These are phyloP conservation scores for Bos javanicus DNA, from an alignment of 2,113 vertebrate genomes.

Conservation along the genomic window DNA sequence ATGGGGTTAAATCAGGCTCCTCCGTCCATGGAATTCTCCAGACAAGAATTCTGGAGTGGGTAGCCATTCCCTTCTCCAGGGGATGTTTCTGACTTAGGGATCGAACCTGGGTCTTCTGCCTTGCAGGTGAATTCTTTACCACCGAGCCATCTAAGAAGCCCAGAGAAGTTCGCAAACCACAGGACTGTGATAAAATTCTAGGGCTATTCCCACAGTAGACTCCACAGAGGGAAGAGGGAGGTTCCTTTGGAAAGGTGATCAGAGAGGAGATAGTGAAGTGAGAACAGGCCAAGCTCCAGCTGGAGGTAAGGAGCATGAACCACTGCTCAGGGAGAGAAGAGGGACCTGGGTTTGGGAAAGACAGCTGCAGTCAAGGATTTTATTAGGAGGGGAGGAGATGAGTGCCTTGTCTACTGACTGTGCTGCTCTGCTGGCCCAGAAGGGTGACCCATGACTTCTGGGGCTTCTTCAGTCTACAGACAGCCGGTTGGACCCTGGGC, in stretches of 20 bases:
- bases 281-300: not conserved
- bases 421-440: not conserved
- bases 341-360: not conserved
- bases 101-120: not conserved
- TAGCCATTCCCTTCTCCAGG: not conserved
- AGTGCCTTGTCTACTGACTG: fast-evolving
- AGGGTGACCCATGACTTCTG: not conserved
- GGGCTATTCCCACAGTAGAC: not conserved
- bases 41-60: not conserved
- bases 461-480: too few species aligned
- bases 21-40: not conserved
- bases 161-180: not conserved
- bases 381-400: not conserved
- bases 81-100: not conserved
- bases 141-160: not conserved
- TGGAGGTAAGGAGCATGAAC: not conserved
- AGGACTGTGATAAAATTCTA: not conserved
- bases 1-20: not conserved
- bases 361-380: not conserved
- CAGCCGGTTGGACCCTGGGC: not conserved
- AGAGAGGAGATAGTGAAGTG: not conserved
- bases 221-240: not conserved
- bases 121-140: not conserved
- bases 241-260: not conserved
- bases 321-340: not conserved